These are phyloP conservation scores for Phortica magna DNA, from an alignment of 2,888 invertebrate species.

Conservation along the genomic window DNA sequence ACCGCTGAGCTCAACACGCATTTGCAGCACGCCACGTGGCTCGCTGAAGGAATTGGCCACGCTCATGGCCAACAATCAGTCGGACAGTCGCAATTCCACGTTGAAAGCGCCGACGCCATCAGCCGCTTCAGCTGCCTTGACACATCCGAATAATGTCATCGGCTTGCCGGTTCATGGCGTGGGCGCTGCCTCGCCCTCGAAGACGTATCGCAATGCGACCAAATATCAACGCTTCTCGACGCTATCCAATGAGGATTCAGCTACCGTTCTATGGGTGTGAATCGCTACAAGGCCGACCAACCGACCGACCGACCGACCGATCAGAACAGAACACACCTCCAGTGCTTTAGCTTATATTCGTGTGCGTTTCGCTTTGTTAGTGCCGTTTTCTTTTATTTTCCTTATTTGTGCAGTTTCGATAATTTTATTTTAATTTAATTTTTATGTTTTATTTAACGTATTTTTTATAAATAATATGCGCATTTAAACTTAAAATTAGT, in stretches of 20 bases:
- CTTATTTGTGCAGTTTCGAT: slow-evolving; percentile 22
- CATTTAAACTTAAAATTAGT: slow-evolving; percentile 24
- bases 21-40: slow-evolving; percentile 40
- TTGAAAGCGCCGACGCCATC: slow-evolving; percentile 63
- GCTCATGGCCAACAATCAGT: background rate
- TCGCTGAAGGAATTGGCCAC: background rate
- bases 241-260: slow-evolving; percentile 74
- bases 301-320: background rate
- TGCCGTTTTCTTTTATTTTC: slow-evolving; percentile 49
- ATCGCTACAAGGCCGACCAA: background rate
- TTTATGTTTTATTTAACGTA: slow-evolving; percentile 4
- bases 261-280: slow-evolving; percentile 75
- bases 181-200: slow-evolving; percentile 57
- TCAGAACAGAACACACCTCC: background rate
- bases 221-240: slow-evolving; percentile 75
- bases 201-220: slow-evolving; percentile 71
- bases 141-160: slow-evolving; percentile 61
- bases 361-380: slow-evolving; percentile 32
- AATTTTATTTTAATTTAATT: background rate
- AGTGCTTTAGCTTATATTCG: slow-evolving; percentile 39
- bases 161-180: slow-evolving; percentile 66
- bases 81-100: slow-evolving; percentile 75
- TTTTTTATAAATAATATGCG: slow-evolving; percentile 21
- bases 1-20: slow-evolving; percentile 78
- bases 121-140: background rate